phyloP scores from a whole-genome alignment of 2,797 vertebrate species.

The Rhabdophis nuchalis region DNA sequence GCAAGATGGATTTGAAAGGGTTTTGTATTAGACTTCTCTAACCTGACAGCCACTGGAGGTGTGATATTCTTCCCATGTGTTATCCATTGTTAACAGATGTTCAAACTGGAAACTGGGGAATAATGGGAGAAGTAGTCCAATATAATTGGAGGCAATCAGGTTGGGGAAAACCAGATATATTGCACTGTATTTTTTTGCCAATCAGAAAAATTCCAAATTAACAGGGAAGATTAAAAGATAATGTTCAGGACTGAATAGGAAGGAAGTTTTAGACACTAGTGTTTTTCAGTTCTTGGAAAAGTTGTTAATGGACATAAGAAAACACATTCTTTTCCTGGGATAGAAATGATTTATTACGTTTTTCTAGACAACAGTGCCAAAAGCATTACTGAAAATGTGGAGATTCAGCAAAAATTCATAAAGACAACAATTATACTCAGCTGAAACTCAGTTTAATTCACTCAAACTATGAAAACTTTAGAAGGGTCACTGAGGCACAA shows the following conservation, averaged over 20 bases:
- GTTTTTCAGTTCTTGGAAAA: conserved; percentile 65
- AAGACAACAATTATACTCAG: conserved; percentile 48
- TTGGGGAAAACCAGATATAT: not conserved
- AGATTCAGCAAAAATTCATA: conserved; percentile 62
- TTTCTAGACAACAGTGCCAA: conserved; percentile 66
- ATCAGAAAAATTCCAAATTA: conserved; percentile 55
- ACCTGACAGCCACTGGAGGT: not conserved
- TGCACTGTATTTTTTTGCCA: conserved; percentile 16
- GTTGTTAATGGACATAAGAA: conserved; percentile 69
- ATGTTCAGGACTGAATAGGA: conserved; percentile 57
- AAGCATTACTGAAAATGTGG: conserved; percentile 66
- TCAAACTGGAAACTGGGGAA: not conserved
- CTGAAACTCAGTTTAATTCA: conserved; percentile 49
- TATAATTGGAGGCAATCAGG: not conserved
- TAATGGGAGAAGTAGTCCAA: not conserved
- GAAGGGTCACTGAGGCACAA: not conserved
- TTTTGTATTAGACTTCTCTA: not conserved
- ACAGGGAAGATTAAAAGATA: conserved; percentile 58
- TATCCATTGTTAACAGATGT: not conserved
- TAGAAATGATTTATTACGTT: conserved; percentile 69
- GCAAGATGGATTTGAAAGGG: not conserved
- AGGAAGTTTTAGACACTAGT: conserved; percentile 64
- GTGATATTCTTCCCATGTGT: not conserved
- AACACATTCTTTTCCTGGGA: conserved; percentile 70
- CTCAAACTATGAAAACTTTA: conserved; percentile 37